A percentile compares a stretch with the other conserved stretches of the same genome.
Evolutionary conservation across 2,113 vertebrate genomes (phyloP).

Genomic region (Vombatus ursinus): DNA sequence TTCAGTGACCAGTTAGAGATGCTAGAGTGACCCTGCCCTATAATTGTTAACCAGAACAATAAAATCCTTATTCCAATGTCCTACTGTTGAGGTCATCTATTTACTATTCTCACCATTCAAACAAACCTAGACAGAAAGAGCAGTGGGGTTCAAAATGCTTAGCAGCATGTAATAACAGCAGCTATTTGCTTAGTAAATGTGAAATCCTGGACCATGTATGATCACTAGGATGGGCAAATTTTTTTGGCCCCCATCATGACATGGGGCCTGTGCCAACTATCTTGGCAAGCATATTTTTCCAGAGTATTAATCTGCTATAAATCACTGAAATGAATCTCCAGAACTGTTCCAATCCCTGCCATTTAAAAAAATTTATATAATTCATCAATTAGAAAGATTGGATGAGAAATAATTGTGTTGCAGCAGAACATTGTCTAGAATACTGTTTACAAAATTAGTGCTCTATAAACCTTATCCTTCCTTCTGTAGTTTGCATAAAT

Average conservation of each 20-base stretch:
- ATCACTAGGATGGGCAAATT: conserved; percentile 48
- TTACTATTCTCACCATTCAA: not conserved
- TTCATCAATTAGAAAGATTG: conserved; percentile 75
- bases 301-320: conserved; percentile 65
- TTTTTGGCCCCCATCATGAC: conserved; percentile 28
- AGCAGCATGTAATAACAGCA: not conserved
- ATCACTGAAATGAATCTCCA: conserved; percentile 68
- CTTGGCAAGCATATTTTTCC: conserved; percentile 67
- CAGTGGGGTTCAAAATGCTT: not conserved
- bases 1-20: not conserved
- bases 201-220: conserved; percentile 43
- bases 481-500: conserved; percentile 44
- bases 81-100: not conserved
- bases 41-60: not conserved
- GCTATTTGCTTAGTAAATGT: conserved; percentile 35
- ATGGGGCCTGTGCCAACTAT: conserved; percentile 62
- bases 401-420: conserved; percentile 69
- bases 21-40: not conserved
- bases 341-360: conserved; percentile 61
- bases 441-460: conserved; percentile 65
- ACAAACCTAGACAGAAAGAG: not conserved
- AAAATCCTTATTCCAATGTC: not conserved
- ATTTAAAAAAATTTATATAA: conserved; percentile 74
- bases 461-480: conserved; percentile 43
- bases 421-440: conserved; percentile 58